Conservation (phyloP, 2,888 invertebrate species). For the Heliconius erato region DNA sequence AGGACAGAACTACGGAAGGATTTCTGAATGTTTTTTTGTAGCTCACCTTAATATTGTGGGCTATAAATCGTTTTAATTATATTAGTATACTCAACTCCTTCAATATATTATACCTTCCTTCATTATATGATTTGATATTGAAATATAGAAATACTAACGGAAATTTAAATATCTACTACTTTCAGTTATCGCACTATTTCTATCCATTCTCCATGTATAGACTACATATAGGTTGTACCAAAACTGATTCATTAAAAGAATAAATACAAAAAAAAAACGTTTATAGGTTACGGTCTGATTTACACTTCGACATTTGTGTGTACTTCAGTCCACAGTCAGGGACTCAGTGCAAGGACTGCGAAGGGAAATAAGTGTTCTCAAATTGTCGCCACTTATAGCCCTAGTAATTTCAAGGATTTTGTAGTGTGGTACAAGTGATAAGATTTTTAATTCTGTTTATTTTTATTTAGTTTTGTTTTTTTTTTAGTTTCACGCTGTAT, state of each 20-base stretch:
- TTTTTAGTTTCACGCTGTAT: neutral
- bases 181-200: neutral
- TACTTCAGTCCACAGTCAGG: conserved; percentile 27
- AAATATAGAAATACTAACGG: neutral
- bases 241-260: neutral
- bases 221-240: neutral
- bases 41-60: too few species aligned
- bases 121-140: too few species aligned
- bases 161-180: neutral
- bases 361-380: conserved; percentile 52
- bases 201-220: neutral
- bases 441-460: neutral
- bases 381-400: conserved; percentile 57
- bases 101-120: too few species aligned
- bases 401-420: conserved; percentile 58
- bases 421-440: conserved; percentile 39
- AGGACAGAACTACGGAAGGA: too few species aligned
- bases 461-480: too few species aligned
- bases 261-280: conserved; percentile 3
- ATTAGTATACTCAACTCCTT: too few species aligned
- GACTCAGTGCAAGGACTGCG: conserved; percentile 29
- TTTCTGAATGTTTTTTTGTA: too few species aligned
- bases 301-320: conserved; percentile 25
- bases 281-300: conserved; percentile 26
- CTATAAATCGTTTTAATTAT: too few species aligned